Evolutionary conservation across 2,797 vertebrate species (phyloP).

Genomic region (Mormyrops attenuatus): DNA sequence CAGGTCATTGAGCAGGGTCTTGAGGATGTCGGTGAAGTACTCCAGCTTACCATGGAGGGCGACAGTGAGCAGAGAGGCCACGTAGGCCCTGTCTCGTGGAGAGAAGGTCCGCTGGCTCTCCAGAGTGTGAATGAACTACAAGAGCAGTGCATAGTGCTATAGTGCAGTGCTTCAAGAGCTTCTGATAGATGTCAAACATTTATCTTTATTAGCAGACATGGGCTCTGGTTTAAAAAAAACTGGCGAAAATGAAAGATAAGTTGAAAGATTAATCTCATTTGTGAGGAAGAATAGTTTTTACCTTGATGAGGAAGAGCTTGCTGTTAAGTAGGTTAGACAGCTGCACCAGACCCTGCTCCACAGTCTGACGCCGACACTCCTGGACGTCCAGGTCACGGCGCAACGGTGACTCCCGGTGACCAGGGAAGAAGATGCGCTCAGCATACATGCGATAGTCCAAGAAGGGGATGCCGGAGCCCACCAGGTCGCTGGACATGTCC

Average conservation of each 20-base stretch:
- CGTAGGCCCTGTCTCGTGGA: conserved; percentile 86
- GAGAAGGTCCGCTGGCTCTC: conserved; percentile 95
- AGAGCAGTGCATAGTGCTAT: neutral
- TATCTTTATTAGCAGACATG: neutral
- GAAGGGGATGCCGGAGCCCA: conserved; percentile 92
- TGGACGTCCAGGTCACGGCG: conserved; percentile 87
- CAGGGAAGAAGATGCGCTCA: conserved; percentile 95
- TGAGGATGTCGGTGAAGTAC: conserved; percentile 97
- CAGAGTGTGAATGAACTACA: conserved; percentile 92
- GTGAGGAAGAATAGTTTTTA: conserved; percentile 37
- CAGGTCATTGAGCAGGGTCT: conserved; percentile 87
- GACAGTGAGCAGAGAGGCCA: conserved; percentile 90
- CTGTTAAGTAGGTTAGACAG: conserved; percentile 97
- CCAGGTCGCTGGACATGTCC: conserved; percentile 93
- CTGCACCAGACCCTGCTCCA: conserved; percentile 92
- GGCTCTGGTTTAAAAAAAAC: neutral
- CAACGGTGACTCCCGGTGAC: conserved; percentile 85
- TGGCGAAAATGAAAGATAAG: neutral
- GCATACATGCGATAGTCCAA: conserved; percentile 90
- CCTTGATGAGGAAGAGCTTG: conserved; percentile 98
- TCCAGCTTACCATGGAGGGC: conserved; percentile 91
- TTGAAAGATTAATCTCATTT: neutral
- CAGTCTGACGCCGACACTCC: conserved; percentile 83
- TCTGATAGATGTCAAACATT: neutral
- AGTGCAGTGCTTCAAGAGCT: neutral